These are phyloP conservation scores for Amphipoea oculea DNA, from an alignment of 2,888 invertebrate genomes.

Conservation along the genomic window DNA sequence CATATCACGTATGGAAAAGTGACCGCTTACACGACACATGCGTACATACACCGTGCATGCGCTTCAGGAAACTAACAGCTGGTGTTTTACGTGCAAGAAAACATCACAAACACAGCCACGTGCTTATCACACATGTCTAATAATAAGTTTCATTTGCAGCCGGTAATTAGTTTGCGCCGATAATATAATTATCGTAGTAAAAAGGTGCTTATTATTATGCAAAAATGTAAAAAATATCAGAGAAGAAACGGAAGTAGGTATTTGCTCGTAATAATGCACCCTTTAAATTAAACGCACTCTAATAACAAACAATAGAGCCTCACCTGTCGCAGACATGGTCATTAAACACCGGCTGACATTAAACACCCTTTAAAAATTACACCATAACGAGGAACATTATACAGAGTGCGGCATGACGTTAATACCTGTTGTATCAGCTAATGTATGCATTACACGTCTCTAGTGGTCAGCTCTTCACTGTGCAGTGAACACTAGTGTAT, in stretches of 20 bases:
- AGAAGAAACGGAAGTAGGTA: conserved; percentile 20
- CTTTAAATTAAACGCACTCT: conserved; percentile 29
- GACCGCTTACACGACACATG: conserved; percentile 2
- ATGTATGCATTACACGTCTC: conserved; percentile 57
- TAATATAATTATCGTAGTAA: conserved; percentile 14
- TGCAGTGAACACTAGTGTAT: conserved; percentile 39
- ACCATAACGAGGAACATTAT: conserved; percentile 21
- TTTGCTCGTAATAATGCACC: conserved; percentile 15
- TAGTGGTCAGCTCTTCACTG: conserved; percentile 42
- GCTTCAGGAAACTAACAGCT: conserved; percentile 13
- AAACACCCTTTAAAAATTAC: conserved; percentile 39
- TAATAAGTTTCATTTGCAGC: conserved; percentile 42
- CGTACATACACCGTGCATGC: conserved; percentile 11
- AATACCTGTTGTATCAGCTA: conserved; percentile 55
- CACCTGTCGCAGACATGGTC: conserved; percentile 44
- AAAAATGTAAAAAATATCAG: conserved; percentile 10
- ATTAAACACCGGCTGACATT: conserved; percentile 33
- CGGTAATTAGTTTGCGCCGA: conserved; percentile 29
- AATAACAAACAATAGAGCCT: conserved; percentile 38
- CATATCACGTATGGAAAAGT: not conserved
- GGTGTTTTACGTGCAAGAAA: conserved; percentile 24
- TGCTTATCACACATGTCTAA: conserved; percentile 42
- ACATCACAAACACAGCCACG: conserved; percentile 23
- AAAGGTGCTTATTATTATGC: not conserved
- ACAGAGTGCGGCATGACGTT: conserved; percentile 15